Evolutionary conservation across 2,113 vertebrate genomes (phyloP), one percentile per base, ranked within the genome.

Genomic region (Clarias macrocephalus): DNA sequence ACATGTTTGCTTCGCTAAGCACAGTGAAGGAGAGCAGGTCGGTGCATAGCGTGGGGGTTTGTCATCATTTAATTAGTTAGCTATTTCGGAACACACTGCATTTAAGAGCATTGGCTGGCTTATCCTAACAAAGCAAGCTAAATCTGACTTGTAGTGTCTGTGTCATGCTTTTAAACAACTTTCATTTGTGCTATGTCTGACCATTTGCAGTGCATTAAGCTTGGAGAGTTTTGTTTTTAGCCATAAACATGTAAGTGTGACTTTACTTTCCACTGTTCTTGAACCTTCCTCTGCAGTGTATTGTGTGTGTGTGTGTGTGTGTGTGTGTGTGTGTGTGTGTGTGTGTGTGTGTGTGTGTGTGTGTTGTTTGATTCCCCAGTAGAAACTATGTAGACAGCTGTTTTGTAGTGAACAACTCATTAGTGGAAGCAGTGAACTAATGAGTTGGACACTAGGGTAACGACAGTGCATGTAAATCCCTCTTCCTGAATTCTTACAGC

Each of bases 321-420:
- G 7, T 66, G 7, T n/a, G 63, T n/a, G 63, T n/a, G n/a, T n/a
- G 23, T 66, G 63, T n/a, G 63, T 66, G 25, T 9, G 23, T 66
- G 25, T 66, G 63, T 66, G 23, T 66, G 63, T n/a, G 63, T 66
- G 25, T 10, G 23, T 66, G 25, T 57, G 73, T 76, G 52, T 79
- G n/a, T 57, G 54, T 42, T 83, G 81, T 68, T 54, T 28, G 37
- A 19, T 76, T 76, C 56, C 33, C 56, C 19, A 19, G 30, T 65
- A 54, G 72, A 77, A 0, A 48, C 16, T 25, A 18, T 28, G 59
- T n/a, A 75, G 57, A 63, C 70, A 76, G 59, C 10, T 70, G 48
- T 30, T 83, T 83, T 85, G 83, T 62, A 75, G 28, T 62, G 83
- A 79, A 54, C n/a, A 66, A 33, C 84, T 72, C 28, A 56, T 84